phyloP scores from a whole-genome alignment of 2,113 vertebrate genomes.

The Mus spicilegus region DNA sequence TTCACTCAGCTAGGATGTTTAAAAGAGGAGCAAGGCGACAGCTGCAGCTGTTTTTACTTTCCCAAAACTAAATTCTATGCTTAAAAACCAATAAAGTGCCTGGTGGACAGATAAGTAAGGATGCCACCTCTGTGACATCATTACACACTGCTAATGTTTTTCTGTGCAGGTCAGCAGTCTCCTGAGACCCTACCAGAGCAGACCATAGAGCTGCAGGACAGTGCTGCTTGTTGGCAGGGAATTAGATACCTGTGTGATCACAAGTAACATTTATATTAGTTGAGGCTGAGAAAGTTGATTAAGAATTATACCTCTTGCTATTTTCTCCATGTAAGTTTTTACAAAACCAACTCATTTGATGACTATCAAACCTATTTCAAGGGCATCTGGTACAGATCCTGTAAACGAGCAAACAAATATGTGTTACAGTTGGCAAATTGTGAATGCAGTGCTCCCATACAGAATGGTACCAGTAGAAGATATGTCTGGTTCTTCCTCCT shows the following conservation, averaged over 20 bases:
- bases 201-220: slow-evolving; percentile 19
- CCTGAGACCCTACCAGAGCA: slow-evolving; percentile 8
- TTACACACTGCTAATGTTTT: slow-evolving; percentile 22
- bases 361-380: slow-evolving; percentile 72
- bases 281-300: slow-evolving; percentile 76
- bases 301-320: slow-evolving; percentile 65
- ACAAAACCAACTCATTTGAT: slow-evolving; percentile 55
- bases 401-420: slow-evolving; percentile 36
- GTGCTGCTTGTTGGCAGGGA: neutral
- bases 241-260: slow-evolving; percentile 57
- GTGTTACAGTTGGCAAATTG: slow-evolving; percentile 25
- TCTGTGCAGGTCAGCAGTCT: neutral
- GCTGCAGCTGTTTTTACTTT: slow-evolving; percentile 4
- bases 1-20: neutral
- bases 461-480: neutral
- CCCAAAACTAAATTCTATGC: slow-evolving; percentile 42
- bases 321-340: slow-evolving; percentile 64
- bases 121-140: neutral
- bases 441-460: slow-evolving; percentile 24
- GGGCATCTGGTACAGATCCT: slow-evolving; percentile 61
- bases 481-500: too few species aligned
- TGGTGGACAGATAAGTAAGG: neutral
- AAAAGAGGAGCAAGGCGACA: neutral
- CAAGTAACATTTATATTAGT: slow-evolving; percentile 73
- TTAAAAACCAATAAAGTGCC: slow-evolving; percentile 64